A percentile compares a stretch with the other conserved stretches of the same genome.
Conservation (phyloP, 2,888 invertebrate genomes). For the Tetanocera ferruginea region DNA sequence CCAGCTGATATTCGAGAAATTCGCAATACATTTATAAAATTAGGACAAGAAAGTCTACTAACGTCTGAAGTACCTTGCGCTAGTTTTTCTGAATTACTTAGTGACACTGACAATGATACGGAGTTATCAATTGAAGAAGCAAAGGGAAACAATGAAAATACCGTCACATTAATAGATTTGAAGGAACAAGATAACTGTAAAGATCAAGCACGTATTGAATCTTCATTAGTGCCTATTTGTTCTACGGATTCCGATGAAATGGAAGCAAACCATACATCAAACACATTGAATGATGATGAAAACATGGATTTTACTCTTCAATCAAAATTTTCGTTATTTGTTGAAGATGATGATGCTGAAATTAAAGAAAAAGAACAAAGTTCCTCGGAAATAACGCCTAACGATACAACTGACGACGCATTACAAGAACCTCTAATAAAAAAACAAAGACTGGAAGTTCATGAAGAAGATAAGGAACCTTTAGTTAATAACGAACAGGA, state of each 20-base stretch:
- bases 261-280: background rate
- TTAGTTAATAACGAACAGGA: background rate
- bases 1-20: slow-evolving; percentile 54
- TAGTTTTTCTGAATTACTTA: background rate
- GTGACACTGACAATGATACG: background rate
- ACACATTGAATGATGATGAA: background rate
- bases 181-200: background rate
- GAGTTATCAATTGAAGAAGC: background rate
- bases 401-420: background rate
- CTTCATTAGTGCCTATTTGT: background rate
- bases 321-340: slow-evolving; percentile 2
- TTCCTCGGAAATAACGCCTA: background rate
- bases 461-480: background rate
- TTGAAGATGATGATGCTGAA: slow-evolving; percentile 11
- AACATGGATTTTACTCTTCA: background rate
- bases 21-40: slow-evolving; percentile 51
- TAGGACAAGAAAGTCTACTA: slow-evolving; percentile 44
- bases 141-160: background rate
- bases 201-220: background rate
- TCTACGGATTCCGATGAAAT: slow-evolving; percentile 11
- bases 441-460: slow-evolving; percentile 36
- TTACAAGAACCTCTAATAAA: slow-evolving; percentile 38
- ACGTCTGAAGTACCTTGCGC: background rate
- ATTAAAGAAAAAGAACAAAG: background rate
- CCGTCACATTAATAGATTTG: background rate